These are phyloP conservation scores for Phengaris arion DNA, from an alignment of 2,888 invertebrate species.

Conservation along the genomic window DNA sequence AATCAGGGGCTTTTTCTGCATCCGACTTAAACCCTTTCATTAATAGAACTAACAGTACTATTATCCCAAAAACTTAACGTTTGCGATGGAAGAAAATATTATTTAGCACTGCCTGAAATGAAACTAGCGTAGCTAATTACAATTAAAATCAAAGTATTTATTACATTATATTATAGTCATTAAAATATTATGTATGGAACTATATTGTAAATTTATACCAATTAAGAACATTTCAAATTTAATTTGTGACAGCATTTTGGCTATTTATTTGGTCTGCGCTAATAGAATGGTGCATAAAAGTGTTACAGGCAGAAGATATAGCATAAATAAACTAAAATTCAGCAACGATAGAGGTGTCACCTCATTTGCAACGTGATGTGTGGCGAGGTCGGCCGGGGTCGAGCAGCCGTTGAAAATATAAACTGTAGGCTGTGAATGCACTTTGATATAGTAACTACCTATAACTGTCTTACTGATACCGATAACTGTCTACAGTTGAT, in stretches of 20 bases:
- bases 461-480: too few species aligned
- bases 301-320: too few species aligned
- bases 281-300: too few species aligned
- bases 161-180: not conserved
- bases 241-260: too few species aligned
- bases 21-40: slow-evolving; percentile 65
- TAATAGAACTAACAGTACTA: slow-evolving; percentile 63
- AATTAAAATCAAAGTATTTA: too few species aligned
- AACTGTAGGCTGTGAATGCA: not conserved
- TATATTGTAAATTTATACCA: too few species aligned
- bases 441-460: not conserved
- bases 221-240: too few species aligned
- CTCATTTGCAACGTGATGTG: slow-evolving; percentile 1
- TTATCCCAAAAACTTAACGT: slow-evolving; percentile 58
- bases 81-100: slow-evolving; percentile 61
- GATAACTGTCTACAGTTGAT: too few species aligned
- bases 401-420: not conserved
- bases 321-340: too few species aligned
- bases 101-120: not conserved
- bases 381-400: not conserved
- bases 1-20: slow-evolving; percentile 70
- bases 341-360: not conserved
- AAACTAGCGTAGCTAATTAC: too few species aligned
- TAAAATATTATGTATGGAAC: too few species aligned
- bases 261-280: too few species aligned